Conservation (phyloP, 1,140 invertebrate genomes). For the Melanaphis sacchari region DNA sequence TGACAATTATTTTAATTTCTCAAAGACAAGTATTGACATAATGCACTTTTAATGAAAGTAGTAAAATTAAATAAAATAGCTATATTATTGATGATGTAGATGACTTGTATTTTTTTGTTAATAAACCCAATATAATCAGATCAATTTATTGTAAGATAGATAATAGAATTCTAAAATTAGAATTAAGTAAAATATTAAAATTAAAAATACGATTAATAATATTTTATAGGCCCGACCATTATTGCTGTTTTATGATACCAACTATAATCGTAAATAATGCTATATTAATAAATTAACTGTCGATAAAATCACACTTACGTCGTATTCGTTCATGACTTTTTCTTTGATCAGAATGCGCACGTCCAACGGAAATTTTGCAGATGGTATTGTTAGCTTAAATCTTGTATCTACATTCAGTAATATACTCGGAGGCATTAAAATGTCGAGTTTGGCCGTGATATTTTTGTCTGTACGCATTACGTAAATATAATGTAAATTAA, state of each 20-base stretch:
- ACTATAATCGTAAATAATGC: not conserved
- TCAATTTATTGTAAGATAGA: not conserved
- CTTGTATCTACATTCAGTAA: conserved; percentile 69
- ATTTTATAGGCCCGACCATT: not conserved
- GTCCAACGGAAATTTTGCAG: conserved; percentile 70
- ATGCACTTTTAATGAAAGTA: not conserved
- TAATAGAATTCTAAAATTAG: not conserved
- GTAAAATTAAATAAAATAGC: not conserved
- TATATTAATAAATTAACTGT: not conserved
- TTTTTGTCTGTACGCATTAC: conserved; percentile 67
- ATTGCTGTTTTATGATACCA: not conserved
- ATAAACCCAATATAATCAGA: not conserved
- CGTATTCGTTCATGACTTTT: conserved; percentile 68
- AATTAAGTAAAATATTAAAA: not conserved
- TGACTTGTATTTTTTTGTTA: not conserved
- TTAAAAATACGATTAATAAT: not conserved
- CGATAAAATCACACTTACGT: conserved; percentile 64
- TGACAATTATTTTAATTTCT: not conserved
- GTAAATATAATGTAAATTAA: not conserved
- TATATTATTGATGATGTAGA: not conserved
- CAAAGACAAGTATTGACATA: not conserved
- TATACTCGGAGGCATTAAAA: conserved; percentile 66
- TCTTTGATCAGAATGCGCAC: conserved; percentile 68
- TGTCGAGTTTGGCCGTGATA: conserved; percentile 66
- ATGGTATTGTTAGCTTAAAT: conserved; percentile 70